Base-by-base conservation (phyloP, 2,888 invertebrate species). In the Heliconius cydno region DNA sequence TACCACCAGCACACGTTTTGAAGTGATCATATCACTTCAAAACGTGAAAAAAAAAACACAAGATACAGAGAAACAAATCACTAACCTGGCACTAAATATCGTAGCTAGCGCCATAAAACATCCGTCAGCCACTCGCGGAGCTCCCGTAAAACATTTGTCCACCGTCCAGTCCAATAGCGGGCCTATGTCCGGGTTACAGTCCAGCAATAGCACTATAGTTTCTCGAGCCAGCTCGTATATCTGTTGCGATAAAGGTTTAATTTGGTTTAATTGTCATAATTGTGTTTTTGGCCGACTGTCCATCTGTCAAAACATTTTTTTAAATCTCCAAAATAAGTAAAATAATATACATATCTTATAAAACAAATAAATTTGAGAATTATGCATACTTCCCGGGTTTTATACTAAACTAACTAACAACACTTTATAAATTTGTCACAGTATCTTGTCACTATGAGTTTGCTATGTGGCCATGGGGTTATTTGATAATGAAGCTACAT, bases 91-190 rank as follows among this genome's bases (percentile, higher is more conserved):
- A 89, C 99, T 99, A 94, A 99, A 99, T 86, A 99, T 98, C 12
- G 99, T 98, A 7, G 99, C 98, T 77, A 99, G 96, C 6, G 99
- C 99, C 89, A 98, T 96, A 91, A 99, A 99, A 90, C 99, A 99
- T 2, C 98, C 98, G 91, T 99, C 99, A 2, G 99, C 99, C 65
- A 99, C 98, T 83, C 98, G 96, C 3, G 97, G 97, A 12, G 97
- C 93, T 10, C 98, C 98, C 0, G 99, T 99, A 92, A 98, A 99
- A 92, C 99, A 99, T 79, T 98, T 97, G 94, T 99, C 99, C 74
- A 99, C 98, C 1, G 99, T 98, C 99, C 99, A 99, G 92, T 99
- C 99, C 70, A 99, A 95, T 76, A 99, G 94, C 9, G 98, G 96
- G 0, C 98, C 98, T 84, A 98, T 97, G 90, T 99, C 99, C 0